Evolutionary conservation across 2,113 vertebrate species (phyloP), one percentile per base, ranked within the genome.

Genomic region (Cacatua alba): DNA sequence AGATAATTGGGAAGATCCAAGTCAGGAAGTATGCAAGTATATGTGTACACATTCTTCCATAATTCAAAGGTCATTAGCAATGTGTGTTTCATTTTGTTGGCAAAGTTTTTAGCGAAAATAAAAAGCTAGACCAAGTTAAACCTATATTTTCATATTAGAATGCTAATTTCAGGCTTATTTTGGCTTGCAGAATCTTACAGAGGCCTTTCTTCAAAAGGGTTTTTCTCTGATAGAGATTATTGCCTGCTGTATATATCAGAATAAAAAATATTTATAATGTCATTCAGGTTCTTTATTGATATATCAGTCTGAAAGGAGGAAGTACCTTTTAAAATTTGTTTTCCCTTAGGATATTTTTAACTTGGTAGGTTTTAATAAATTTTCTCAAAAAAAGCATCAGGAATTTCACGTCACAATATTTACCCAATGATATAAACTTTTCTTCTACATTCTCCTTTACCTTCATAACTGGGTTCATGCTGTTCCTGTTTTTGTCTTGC

Each of bases 1-100:
- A 94, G 64, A 88, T 94, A 97, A 89, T 91, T 94, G 65, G 83
- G 81, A 91, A 82, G 31, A 68, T 67, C 37, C 76, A 51, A 55
- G 28, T 70, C 19, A 21, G 21, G 31, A 51, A 78, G 10, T 37
- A 6, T 59, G 46, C 31, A 46, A 52, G 13, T 43, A 2, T 39
- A 37, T 8, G 2, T 48, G 13, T 35, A 67, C 7, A 33, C 26
- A 25, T 2, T n/a, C 12, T 28, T 77, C n/a, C 2, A 2, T 39
- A 51, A 92, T 64, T 91, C 55, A 91, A 43, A 77, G 6, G 21
- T 65, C 9, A 1, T 35, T 75, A 87, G 8, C 37, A 86, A 24
- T 3, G 12, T 3, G 4, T 4, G 1, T 7, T 74, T 93, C 7
- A 46, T 88, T 90, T 72, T 59, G 6, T 37, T 83, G 24, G 48